Evolutionary conservation across 2,113 vertebrate species (phyloP).

Genomic region (Tetraodon nigroviridis): DNA sequence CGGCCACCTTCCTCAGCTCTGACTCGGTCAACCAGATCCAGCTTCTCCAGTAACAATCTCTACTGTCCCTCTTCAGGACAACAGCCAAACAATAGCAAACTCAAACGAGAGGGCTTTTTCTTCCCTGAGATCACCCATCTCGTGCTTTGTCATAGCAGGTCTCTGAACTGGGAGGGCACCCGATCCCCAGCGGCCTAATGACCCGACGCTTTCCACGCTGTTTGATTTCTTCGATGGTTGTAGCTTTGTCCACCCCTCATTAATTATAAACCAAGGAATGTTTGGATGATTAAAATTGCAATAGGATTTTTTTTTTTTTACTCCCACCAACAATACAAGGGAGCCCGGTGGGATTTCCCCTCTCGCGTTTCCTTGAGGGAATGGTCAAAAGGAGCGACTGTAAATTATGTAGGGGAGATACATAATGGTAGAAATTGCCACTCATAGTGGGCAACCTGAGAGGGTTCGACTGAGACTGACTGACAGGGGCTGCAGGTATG

Average conservation of each 20-base stretch:
- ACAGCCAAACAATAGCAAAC: constrained; percentile 30
- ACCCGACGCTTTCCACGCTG: constrained; percentile 57
- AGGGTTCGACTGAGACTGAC: constrained; percentile 46
- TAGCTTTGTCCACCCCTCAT: constrained; percentile 51
- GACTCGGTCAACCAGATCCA: constrained; percentile 24
- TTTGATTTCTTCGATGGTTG: constrained; percentile 47
- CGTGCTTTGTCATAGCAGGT: constrained; percentile 43
- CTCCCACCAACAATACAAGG: constrained; percentile 44
- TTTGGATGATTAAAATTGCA: constrained; percentile 67
- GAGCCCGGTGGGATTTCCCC: constrained; percentile 63
- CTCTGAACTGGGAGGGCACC: constrained; percentile 26
- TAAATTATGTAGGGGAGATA: constrained; percentile 72
- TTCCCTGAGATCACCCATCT: constrained; percentile 45
- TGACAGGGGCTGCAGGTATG: constrained; percentile 52
- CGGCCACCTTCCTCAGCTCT: background rate
- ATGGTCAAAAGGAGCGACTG: constrained; percentile 43
- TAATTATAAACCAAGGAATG: constrained; percentile 63
- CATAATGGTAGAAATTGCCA: constrained; percentile 71
- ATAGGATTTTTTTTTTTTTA: constrained; percentile 47
- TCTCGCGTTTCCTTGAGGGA: constrained; percentile 57
- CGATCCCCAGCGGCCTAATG: constrained; percentile 41
- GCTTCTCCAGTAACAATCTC: constrained; percentile 44
- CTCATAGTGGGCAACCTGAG: constrained; percentile 70
- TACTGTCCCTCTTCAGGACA: constrained; percentile 17
- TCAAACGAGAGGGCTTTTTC: constrained; percentile 27